phyloP scores from a whole-genome alignment of 2,113 vertebrate genomes.

The Harpagus bidentatus region DNA sequence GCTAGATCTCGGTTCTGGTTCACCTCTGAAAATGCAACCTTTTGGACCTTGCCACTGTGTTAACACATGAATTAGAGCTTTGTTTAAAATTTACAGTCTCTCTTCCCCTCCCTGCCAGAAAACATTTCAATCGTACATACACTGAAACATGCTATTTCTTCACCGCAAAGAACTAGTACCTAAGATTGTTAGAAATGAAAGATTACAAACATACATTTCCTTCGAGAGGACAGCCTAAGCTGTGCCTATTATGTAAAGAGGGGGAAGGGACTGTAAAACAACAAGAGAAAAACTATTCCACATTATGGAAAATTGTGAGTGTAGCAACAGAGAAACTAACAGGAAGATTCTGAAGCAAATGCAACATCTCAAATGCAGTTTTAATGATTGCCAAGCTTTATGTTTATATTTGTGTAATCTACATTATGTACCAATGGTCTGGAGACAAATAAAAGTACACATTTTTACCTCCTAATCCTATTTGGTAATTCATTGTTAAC shows the following conservation, averaged over 20 bases:
- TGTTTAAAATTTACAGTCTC: neutral
- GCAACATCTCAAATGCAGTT: neutral
- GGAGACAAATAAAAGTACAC: neutral
- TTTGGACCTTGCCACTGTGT: neutral
- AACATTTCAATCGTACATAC: neutral
- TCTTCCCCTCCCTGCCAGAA: neutral
- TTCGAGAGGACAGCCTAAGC: neutral
- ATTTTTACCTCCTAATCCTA: neutral
- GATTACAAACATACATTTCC: neutral
- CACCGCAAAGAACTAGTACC: neutral
- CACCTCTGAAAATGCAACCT: neutral
- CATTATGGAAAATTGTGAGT: neutral
- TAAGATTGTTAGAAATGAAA: neutral
- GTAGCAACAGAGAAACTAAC: neutral
- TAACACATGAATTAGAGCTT: neutral
- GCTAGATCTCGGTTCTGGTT: neutral
- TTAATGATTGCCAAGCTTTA: neutral
- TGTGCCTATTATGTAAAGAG: neutral
- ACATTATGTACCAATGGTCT: neutral
- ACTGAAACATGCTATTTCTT: neutral
- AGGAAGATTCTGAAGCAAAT: neutral
- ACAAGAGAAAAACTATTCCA: neutral
- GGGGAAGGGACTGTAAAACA: neutral
- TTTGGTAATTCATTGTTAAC: neutral
- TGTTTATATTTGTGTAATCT: neutral